Conservation (phyloP, 2,113 vertebrate genomes). For the Silurus asotus region DNA sequence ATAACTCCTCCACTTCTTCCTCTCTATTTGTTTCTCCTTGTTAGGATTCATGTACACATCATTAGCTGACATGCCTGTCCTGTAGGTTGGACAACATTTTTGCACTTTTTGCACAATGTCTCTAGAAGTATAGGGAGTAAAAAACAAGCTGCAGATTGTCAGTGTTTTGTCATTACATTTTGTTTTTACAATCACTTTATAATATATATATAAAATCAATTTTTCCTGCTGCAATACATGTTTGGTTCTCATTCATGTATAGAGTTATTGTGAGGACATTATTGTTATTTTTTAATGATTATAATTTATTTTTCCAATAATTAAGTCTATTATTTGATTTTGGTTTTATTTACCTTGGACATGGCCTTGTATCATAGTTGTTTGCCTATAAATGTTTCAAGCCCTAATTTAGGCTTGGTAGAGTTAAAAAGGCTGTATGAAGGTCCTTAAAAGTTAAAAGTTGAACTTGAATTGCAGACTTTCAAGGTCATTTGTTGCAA, state of each 20-base stretch:
- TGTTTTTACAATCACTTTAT: background rate
- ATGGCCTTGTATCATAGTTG: background rate
- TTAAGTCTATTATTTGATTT: no score
- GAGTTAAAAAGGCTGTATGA: constrained; percentile 77
- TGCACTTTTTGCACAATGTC: background rate
- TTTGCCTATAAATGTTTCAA: background rate
- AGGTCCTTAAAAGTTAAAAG: constrained; percentile 56
- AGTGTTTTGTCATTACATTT: background rate
- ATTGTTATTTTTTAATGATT: background rate
- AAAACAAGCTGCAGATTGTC: background rate
- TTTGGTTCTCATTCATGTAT: background rate
- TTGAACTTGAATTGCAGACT: constrained; percentile 16
- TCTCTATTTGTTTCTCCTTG: constrained; percentile 10
- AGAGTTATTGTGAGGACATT: background rate
- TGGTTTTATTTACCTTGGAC: background rate
- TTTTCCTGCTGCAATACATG: background rate
- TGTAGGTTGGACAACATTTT: background rate
- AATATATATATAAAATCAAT: background rate
- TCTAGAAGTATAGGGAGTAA: background rate
- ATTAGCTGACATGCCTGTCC: constrained; percentile 70
- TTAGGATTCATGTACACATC: constrained; percentile 40
- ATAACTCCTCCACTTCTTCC: constrained; percentile 6
- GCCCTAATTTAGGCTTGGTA: background rate
- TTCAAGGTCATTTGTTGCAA: constrained; percentile 44
- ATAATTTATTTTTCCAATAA: no score